A percentile compares a stretch with the other conserved stretches of the same genome.
phyloP scores from a whole-genome alignment of 1,140 invertebrate genomes.

The Fopius arisanus region DNA sequence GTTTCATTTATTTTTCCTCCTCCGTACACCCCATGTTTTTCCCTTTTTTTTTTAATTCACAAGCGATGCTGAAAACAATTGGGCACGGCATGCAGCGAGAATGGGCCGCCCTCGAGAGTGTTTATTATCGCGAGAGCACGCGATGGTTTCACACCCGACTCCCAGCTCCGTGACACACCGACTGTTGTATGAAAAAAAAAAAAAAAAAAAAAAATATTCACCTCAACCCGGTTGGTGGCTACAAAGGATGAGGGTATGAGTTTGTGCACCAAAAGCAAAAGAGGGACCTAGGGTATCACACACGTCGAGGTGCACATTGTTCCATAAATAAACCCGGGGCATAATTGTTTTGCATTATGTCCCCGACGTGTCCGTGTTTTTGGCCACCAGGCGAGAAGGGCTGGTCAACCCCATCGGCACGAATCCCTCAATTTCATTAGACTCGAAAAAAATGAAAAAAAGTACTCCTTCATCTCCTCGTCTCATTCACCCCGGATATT shows the following conservation, averaged over 20 bases:
- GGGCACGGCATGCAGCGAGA: slow-evolving; percentile 4
- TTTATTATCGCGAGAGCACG: slow-evolving; percentile 13
- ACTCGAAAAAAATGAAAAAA: too few species aligned
- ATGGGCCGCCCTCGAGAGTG: slow-evolving; percentile 2
- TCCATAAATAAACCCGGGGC: slow-evolving; percentile 1
- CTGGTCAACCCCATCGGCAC: background rate
- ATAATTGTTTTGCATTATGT: slow-evolving; percentile 15
- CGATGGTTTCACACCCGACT: slow-evolving; percentile 10
- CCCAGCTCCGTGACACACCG: slow-evolving; percentile 12
- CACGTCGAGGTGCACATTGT: slow-evolving; percentile 1
- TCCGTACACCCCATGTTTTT: background rate
- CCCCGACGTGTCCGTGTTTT: background rate
- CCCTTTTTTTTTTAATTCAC: background rate
- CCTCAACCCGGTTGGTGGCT: slow-evolving; percentile 3
- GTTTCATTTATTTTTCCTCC: background rate
- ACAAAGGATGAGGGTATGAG: slow-evolving; percentile 13
- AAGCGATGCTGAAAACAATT: slow-evolving; percentile 3
- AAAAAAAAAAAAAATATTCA: background rate
- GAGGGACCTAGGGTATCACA: background rate
- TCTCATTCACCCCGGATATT: too few species aligned
- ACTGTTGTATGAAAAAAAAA: background rate
- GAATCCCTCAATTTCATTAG: too few species aligned
- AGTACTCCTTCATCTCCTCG: too few species aligned
- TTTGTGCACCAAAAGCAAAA: background rate
- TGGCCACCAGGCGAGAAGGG: background rate